Evolutionary conservation across 2,797 vertebrate species (phyloP), one percentile per base, ranked within the genome.

Genomic region (Carcharodon carcharias): DNA sequence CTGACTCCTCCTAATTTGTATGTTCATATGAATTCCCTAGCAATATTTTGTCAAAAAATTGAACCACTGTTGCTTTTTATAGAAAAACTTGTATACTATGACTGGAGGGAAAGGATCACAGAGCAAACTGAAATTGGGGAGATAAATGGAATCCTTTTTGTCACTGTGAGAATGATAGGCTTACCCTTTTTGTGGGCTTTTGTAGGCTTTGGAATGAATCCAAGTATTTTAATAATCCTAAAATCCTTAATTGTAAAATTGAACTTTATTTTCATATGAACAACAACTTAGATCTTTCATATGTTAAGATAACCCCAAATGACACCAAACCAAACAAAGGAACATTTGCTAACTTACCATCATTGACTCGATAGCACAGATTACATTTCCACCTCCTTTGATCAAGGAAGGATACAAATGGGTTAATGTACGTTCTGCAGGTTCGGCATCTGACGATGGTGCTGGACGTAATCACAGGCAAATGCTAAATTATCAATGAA

Each of bases 351-450:
- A 71, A 97, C 98, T 80, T 97, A 99, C 99, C 99, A 91, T 99
- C 99, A 35, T 99, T 99, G 97, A 99, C 98, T 96, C 99, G 98
- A 96, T 99, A 99, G 97, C 99, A 99, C 85, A 99, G 98, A 97
- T 99, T 99, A 97, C 99, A 99, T 96, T 99, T 99, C 99, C 99
- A 99, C 96, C 99, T 97, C 96, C 99, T 98, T 96, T 99, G 99
- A 97, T 99, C 99, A 97, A 99, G 98, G 97, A 99, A 99, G 96
- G 99, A 99, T 96, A 99, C 99, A 21, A 99, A 99, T 7, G 99
- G 99, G 96, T 99, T 99, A 98, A 99, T 99, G 11, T 99, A 99
- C 0, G 99, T 99, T 96, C 99, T 98, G 97, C 99, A 99, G 26
- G 99, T 98, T 85, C 99, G 98, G 96, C 99, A 99, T 89, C 99